Base-by-base conservation (phyloP, 2,797 vertebrate species). In the Rousettus madagascariensis region DNA sequence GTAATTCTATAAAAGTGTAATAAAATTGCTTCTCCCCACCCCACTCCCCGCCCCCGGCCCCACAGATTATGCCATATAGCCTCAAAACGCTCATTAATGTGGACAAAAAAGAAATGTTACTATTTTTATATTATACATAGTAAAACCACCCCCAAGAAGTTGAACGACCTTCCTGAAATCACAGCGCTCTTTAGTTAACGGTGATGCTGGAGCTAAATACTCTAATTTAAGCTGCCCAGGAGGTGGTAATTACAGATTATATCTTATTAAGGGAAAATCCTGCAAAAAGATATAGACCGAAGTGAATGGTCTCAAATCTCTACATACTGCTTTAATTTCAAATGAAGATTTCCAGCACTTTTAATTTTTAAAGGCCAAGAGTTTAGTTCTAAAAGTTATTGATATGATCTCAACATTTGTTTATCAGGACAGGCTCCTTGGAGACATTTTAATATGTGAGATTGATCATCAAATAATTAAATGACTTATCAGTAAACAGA, bases 301-400 rank as follows among this genome's bases (percentile, higher is more conserved):
- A 36, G 41, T 57, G 41, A 88, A 46, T 57, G 15, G 4, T 78
- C 26, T 82, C 30, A 69, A 72, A 92, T 95, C 57, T 94, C 80
- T 33, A 94, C n/a, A 49, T 43, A 86, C 7, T 15, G 22, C 28
- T 91, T 95, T 75, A 85, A 78, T 84, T 83, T 69, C 69, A 94
- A 93, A 55, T 74, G 36, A 90, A 78, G 6, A 90, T 66, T 91
- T 85, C 53, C 11, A 90, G 51, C 49, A 66, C 6, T 90, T 93
- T 75, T 80, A 11, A 69, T 86, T 95, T 94, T 93, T 71, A 94
- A 83, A 61, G 49, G 53, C 26, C 63, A 74, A 78, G 36, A 68
- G 49, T 66, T 86, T 41, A 89, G 49, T 78, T 94, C 75, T 92
- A 41, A 91, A 93, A 94, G 86, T 86, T 93, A 84, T 75, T 16